Evolutionary conservation across 1,140 invertebrate genomes (phyloP), one percentile per base, ranked within the genome.

Genomic region (Archivesica marissinica): DNA sequence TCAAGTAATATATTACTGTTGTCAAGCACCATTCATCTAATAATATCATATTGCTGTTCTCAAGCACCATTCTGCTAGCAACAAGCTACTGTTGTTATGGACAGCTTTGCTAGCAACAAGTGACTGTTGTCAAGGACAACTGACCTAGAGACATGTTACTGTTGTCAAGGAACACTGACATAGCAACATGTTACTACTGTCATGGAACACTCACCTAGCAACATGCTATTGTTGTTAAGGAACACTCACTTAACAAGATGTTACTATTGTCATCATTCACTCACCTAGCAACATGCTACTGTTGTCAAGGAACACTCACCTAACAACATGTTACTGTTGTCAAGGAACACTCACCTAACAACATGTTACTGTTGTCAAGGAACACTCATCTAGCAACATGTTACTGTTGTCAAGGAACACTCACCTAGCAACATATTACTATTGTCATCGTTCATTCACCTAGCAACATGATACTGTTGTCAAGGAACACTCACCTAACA

Each of bases 121-220:
- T 99, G 99, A 88, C 98, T 99, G 95, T 99, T 99, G 92, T 99
- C 99, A 76, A 99, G 93, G 28, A 99, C 93, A n/a, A 70, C 91
- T 91, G 86, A 95, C 94, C 95, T 28, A 99, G 94, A 28, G 99
- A 95, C 95, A 99, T 99, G 91, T 99, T 99, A 88, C 98, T 99
- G 95, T 99, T 99, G 92, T 99, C 99, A 76, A 99, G 93, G 23
- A 99, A n/a, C n/a, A n/a, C n/a, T n/a, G n/a, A n/a, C n/a, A n/a
- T n/a, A n/a, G n/a, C n/a, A n/a, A n/a, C n/a, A n/a, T n/a, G n/a
- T n/a, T n/a, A n/a, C n/a, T n/a, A n/a, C n/a, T n/a, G n/a, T n/a
- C n/a, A n/a, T n/a, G n/a, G n/a, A 44, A 44, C 7, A 9, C 41
- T 44, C 17, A 17, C 30, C 17, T 17, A 44, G 41, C 41, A 44